Evolutionary conservation across 2,797 vertebrate genomes (phyloP).

Genomic region (Bufotes viridis): DNA sequence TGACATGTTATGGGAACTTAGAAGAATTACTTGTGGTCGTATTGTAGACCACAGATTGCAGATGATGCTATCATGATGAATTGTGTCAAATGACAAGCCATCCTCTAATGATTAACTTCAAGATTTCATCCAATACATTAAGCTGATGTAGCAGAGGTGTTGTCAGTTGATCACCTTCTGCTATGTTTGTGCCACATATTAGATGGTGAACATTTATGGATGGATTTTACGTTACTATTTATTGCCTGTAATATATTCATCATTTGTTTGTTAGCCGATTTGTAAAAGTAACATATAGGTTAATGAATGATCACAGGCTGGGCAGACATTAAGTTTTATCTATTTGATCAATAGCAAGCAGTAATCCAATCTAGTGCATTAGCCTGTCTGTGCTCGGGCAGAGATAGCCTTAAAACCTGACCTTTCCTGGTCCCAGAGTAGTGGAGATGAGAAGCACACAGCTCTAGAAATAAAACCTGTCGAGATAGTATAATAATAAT

Average conservation of each 20-base stretch:
- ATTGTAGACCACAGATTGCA: no score
- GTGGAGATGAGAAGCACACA: conserved; percentile 8
- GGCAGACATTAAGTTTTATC: neutral
- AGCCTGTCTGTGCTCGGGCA: neutral
- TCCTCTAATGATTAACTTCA: neutral
- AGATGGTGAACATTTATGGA: neutral
- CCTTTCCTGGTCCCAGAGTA: conserved; percentile 22
- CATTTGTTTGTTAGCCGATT: neutral
- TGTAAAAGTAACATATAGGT: neutral
- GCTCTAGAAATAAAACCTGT: conserved; percentile 22
- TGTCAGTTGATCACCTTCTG: neutral
- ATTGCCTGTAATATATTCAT: neutral
- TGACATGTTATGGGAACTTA: no score
- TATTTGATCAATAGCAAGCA: conserved; percentile 9
- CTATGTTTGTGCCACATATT: neutral
- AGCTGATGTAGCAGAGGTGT: neutral
- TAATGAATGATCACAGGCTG: neutral
- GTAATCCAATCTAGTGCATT: neutral
- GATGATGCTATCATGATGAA: neutral
- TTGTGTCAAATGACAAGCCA: neutral
- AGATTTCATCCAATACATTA: neutral
- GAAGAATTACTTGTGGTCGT: no score
- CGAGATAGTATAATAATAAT: conserved; percentile 17
- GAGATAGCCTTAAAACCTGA: conserved; percentile 21
- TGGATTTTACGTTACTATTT: neutral